These are phyloP conservation scores for Protaetia brevitarsis DNA, from an alignment of 1,140 invertebrate species.

Conservation along the genomic window DNA sequence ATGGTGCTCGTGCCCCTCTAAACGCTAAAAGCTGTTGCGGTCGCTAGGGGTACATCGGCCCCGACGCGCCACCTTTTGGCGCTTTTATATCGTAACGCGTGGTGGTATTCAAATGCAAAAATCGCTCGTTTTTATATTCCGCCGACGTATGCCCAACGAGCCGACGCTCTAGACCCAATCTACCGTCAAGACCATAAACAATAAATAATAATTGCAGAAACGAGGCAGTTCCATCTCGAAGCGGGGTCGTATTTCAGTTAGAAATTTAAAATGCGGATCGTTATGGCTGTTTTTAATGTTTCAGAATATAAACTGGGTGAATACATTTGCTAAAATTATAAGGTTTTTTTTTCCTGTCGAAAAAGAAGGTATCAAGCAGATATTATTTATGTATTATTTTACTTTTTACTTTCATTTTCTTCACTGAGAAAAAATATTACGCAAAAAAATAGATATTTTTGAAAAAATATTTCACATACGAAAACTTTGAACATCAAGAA, in stretches of 20 bases:
- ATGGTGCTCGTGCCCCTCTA: neutral
- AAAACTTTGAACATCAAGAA: too few species aligned
- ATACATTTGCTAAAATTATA: neutral
- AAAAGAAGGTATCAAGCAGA: too few species aligned
- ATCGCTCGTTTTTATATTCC: conserved; percentile 6
- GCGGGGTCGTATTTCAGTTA: neutral
- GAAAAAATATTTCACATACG: too few species aligned
- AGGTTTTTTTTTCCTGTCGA: too few species aligned
- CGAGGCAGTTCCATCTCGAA: neutral
- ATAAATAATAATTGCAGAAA: conserved; percentile 9
- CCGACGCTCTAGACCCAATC: neutral
- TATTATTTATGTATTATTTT: too few species aligned
- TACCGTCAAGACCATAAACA: neutral
- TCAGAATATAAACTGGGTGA: neutral
- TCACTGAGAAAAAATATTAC: too few species aligned
- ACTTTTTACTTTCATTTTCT: too few species aligned
- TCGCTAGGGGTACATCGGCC: neutral
- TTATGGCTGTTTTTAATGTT: neutral
- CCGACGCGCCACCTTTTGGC: neutral
- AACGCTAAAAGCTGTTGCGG: conserved; percentile 6
- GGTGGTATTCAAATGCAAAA: conserved; percentile 1
- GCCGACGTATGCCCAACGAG: neutral
- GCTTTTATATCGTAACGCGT: neutral
- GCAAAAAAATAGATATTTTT: too few species aligned
- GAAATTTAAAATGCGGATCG: neutral